Evolutionary conservation across 2,888 invertebrate species (phyloP), one percentile per base, ranked within the genome.

Genomic region (Apotomis betuletana): DNA sequence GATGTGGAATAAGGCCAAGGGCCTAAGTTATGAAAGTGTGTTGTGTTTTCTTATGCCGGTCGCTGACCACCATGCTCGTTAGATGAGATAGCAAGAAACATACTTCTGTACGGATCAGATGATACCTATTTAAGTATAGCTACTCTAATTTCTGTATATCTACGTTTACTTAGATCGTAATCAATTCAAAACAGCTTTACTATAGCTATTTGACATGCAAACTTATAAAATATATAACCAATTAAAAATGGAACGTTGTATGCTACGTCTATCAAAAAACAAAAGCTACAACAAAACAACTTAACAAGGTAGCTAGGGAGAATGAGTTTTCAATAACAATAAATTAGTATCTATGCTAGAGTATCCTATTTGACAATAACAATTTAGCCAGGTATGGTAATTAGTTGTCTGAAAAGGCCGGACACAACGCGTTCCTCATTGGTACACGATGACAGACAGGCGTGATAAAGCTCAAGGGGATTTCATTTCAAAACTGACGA

Each of bases 401-500:
- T 44, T 64, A 64, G 65, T 44, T 27, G n/a, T 10, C 46, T 15
- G 27, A 65, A 54, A 65, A 55, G n/a, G 36, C 58, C n/a, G 58
- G 58, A 67, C 57, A 77, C 75, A 76, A 77, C 27, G 71, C 74
- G 75, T 72, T 75, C 70, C 71, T 73, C 70, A 60, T 69, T 75
- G 69, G 70, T 58, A 38, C 51, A 55, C 10, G 55, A 64, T 64
- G 69, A 70, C 60, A 65, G 64, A 80, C 81, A 80, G 77, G 81
- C 83, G 81, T 80, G 79, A 82, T 82, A 85, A 85, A 85, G 84
- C 85, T 87, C 77, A 85, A 81, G 85, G 86, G 84, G 84, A 89
- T 88, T 85, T 83, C 77, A 83, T 90, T 90, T 84, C 90, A 88
- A 86, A 88, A 89, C 81, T 68, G 54, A 52, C 80, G 86, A 87